Evolutionary conservation across 2,888 invertebrate genomes (phyloP), one percentile per base, ranked within the genome.

Genomic region (Harpalus rufipes): DNA sequence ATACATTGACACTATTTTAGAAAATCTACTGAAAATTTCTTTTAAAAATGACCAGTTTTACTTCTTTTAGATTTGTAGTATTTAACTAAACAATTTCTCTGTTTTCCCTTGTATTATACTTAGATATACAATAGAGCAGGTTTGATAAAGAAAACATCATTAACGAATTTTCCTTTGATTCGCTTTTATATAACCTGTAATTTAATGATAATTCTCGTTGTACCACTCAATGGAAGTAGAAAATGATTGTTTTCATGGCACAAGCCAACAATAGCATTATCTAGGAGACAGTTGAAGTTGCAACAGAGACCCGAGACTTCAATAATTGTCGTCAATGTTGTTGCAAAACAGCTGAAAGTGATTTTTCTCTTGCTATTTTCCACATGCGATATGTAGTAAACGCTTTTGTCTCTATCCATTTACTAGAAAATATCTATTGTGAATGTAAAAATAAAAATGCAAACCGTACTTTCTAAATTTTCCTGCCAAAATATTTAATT

Each of bases 301-400:
- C 72, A 74, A 74, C 72, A 74, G 72, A 74, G 51, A 74, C 41
- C 32, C 32, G 5, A 32, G 41, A 74, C 72, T 74, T 74, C 72
- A 74, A 74, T 74, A 74, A 74, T 74, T 74, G 72, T 74, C 72
- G 18, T 68, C 68, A 68, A 32, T 68, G 39, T 18, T 68, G 41
- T 74, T 74, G 72, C 72, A 74, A 74, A 74, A 74, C 18, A 74
- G n/a, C 72, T 74, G 72, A 74, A 74, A 74, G 72, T 44, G 72
- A 74, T 74, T 44, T 74, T 74, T 74, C 72, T 74, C 72, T 44
- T 74, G 72, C 16, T 68, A 63, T 68, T 68, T 74, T 10, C 21
- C 10, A 74, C 72, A 74, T 74, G 68, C 68, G n/a, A 74, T 41
- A 44, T 74, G 41, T 32, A 14, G n/a, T 32, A 32, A 32, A 32